A percentile compares a stretch with the other conserved stretches of the same genome.
Evolutionary conservation across 2,113 vertebrate genomes (phyloP).

Genomic region (Tetraodon nigroviridis): DNA sequence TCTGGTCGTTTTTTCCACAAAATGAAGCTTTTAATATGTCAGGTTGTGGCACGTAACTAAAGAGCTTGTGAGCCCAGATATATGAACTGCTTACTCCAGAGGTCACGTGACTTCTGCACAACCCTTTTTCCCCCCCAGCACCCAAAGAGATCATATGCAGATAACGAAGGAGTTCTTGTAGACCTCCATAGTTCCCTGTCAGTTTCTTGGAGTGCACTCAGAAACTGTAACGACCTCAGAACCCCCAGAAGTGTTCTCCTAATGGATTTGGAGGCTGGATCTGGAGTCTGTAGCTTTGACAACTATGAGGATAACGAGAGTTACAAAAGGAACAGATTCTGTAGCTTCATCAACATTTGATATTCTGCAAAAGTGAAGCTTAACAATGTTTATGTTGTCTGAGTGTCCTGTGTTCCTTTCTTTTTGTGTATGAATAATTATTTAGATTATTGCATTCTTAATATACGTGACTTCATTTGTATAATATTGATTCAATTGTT

Average conservation of each 20-base stretch:
- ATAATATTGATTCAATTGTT: no score
- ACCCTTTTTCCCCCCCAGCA: not conserved
- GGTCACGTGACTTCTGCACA: conserved; percentile 18
- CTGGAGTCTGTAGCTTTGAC: conserved; percentile 2
- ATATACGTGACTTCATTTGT: no score
- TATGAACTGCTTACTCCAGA: conserved; percentile 33
- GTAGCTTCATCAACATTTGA: conserved; percentile 1
- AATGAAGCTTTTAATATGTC: conserved; percentile 56
- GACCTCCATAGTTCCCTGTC: no score
- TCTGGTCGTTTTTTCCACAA: conserved; percentile 64
- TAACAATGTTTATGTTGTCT: no score
- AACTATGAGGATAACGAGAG: conserved; percentile 9
- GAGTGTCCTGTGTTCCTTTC: no score
- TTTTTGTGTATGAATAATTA: no score
- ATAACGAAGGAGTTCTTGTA: not conserved
- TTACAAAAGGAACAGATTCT: not conserved
- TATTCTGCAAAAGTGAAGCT: not conserved
- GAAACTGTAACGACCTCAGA: no score
- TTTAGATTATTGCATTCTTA: no score
- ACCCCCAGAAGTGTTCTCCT: no score
- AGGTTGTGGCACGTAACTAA: conserved; percentile 55
- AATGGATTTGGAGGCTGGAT: not conserved
- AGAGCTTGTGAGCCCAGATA: conserved; percentile 36
- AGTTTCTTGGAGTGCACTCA: no score
- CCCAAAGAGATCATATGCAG: conserved; percentile 39